Evolutionary conservation across 2,113 vertebrate species (phyloP).

Genomic region (Salminus brasiliensis): DNA sequence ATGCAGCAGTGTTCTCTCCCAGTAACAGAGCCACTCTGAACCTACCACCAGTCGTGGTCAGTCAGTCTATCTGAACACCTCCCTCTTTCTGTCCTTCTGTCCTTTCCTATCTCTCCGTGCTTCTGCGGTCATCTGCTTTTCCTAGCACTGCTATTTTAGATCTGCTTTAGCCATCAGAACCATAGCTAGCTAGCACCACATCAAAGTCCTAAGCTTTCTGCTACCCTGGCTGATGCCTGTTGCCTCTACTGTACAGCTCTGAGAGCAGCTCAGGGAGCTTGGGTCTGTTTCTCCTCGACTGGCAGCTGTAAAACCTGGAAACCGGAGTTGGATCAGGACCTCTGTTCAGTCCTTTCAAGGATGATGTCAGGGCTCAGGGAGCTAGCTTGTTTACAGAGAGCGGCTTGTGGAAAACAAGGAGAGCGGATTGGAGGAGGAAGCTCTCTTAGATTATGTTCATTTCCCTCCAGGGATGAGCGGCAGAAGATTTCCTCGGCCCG

Average conservation of each 20-base stretch:
- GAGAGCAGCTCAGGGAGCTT: constrained; percentile 21
- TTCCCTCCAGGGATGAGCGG: too few species aligned
- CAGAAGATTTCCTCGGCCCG: too few species aligned
- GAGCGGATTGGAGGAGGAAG: background rate
- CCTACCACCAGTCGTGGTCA: background rate
- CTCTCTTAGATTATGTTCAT: background rate
- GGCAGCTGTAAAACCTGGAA: constrained; percentile 15
- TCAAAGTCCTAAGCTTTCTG: background rate
- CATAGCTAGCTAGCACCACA: background rate
- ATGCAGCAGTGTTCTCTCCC: background rate
- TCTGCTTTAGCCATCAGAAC: background rate
- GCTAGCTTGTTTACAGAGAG: constrained; percentile 12
- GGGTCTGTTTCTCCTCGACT: background rate
- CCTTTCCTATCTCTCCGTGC: background rate
- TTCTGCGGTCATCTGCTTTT: background rate
- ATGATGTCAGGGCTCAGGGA: constrained; percentile 16
- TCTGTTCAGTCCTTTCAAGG: background rate
- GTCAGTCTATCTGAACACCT: background rate
- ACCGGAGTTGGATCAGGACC: constrained; percentile 19
- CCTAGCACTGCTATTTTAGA: background rate
- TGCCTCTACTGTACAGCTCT: background rate
- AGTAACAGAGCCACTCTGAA: constrained; percentile 6
- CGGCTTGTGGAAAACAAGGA: constrained; percentile 13
- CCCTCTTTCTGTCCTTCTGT: background rate
- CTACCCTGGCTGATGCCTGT: background rate